Evolutionary conservation across 2,113 vertebrate genomes (phyloP).

Genomic region (Odontophorus gujanensis): DNA sequence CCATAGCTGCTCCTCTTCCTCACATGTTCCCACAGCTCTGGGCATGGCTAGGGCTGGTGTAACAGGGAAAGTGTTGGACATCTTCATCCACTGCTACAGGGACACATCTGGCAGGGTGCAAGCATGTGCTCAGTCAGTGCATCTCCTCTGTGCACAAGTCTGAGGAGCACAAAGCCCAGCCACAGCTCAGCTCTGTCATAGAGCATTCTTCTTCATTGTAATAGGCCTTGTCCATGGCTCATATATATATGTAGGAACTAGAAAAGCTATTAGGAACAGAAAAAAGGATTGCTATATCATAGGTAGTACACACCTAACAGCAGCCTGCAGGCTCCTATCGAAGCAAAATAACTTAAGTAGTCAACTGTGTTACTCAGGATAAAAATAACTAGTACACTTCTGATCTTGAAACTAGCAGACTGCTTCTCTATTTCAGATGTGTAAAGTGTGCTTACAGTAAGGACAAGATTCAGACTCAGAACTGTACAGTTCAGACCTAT

Average conservation of each 20-base stretch:
- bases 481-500: background rate
- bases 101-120: fast-evolving
- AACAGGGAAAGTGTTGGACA: background rate
- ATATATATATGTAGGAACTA: fast-evolving
- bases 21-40: fast-evolving
- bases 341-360: background rate
- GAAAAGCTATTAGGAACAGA: background rate
- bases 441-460: background rate
- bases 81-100: background rate
- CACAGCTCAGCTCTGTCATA: background rate
- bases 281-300: background rate
- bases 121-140: background rate
- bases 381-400: background rate
- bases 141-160: background rate
- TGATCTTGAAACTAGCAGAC: background rate
- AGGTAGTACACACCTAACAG: background rate
- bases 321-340: background rate
- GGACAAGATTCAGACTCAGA: background rate
- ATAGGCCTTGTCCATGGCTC: background rate
- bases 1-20: background rate
- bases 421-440: background rate
- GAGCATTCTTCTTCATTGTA: background rate
- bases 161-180: background rate
- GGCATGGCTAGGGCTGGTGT: background rate
- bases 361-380: background rate